phyloP scores from a whole-genome alignment of 2,888 invertebrate genomes.

The Unio pictorum region DNA sequence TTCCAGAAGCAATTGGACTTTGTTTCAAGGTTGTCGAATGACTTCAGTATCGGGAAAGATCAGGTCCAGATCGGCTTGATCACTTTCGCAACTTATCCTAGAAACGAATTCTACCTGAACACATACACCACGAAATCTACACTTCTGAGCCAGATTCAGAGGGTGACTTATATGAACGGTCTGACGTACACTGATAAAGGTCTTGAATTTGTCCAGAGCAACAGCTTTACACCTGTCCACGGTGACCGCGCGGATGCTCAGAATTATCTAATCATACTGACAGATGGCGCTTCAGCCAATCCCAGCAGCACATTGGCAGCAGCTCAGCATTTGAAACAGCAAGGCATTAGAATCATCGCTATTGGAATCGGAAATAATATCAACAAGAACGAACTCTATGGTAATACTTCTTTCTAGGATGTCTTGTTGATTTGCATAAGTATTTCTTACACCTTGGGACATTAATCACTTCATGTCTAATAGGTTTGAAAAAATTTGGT shows the following conservation, averaged over 20 bases:
- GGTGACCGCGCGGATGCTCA: constrained; percentile 31
- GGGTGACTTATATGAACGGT: constrained; percentile 29
- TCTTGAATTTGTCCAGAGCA: constrained; percentile 26
- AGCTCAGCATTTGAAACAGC: constrained; percentile 32
- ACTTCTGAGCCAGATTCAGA: constrained; percentile 36
- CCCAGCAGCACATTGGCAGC: constrained; percentile 23
- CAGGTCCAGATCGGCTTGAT: constrained; percentile 46
- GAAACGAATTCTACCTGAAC: constrained; percentile 47
- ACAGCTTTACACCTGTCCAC: constrained; percentile 27
- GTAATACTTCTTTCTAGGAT: constrained; percentile 21
- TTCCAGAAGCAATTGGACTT: constrained; percentile 48
- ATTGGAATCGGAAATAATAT: constrained; percentile 45
- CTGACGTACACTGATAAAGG: constrained; percentile 40
- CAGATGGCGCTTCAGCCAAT: constrained; percentile 40
- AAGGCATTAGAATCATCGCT: constrained; percentile 28
- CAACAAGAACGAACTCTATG: constrained; percentile 34
- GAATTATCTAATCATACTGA: constrained; percentile 41
- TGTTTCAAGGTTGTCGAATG: constrained; percentile 36
- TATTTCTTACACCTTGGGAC: no score
- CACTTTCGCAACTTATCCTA: constrained; percentile 41
- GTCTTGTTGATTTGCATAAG: neutral
- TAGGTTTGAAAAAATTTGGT: no score
- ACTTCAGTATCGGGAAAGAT: constrained; percentile 36
- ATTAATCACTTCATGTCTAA: no score
- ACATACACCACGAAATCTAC: constrained; percentile 29